Evolutionary conservation across 2,888 invertebrate genomes (phyloP).

Genomic region (Amphimallon solstitiale): DNA sequence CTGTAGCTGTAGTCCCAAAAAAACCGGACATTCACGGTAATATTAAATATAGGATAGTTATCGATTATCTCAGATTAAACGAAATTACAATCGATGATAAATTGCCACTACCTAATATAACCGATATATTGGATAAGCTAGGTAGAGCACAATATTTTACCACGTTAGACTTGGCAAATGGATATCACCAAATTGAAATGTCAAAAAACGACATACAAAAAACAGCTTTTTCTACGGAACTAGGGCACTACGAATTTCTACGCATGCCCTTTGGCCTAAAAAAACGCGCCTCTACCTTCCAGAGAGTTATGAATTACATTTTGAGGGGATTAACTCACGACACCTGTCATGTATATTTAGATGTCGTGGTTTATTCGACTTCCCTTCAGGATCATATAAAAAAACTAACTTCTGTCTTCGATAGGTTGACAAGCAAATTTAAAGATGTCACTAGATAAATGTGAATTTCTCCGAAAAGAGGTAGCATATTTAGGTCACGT

Average conservation of each 20-base stretch:
- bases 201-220: slow-evolving; percentile 40
- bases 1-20: slow-evolving; percentile 13
- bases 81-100: slow-evolving; percentile 37
- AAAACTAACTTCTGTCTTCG: no score
- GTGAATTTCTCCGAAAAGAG: slow-evolving; percentile 44
- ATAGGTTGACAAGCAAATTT: slow-evolving; percentile 41
- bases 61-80: slow-evolving; percentile 36
- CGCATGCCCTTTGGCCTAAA: slow-evolving; percentile 49
- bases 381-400: no score
- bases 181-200: slow-evolving; percentile 50
- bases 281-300: slow-evolving; percentile 49
- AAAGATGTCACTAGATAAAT: slow-evolving; percentile 46
- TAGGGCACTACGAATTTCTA: slow-evolving; percentile 48
- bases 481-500: slow-evolving; percentile 40
- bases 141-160: slow-evolving; percentile 47
- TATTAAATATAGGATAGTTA: slow-evolving; percentile 34
- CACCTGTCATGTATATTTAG: slow-evolving; percentile 42
- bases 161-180: slow-evolving; percentile 46
- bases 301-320: slow-evolving; percentile 45
- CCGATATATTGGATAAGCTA: slow-evolving; percentile 49
- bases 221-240: slow-evolving; percentile 47
- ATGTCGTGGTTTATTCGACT: no score
- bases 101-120: slow-evolving; percentile 46
- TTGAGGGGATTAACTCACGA: slow-evolving; percentile 47
- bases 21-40: slow-evolving; percentile 8